Evolutionary conservation across 2,888 invertebrate species (phyloP), one percentile per base, ranked within the genome.

Genomic region (Orchesellides sinensis): DNA sequence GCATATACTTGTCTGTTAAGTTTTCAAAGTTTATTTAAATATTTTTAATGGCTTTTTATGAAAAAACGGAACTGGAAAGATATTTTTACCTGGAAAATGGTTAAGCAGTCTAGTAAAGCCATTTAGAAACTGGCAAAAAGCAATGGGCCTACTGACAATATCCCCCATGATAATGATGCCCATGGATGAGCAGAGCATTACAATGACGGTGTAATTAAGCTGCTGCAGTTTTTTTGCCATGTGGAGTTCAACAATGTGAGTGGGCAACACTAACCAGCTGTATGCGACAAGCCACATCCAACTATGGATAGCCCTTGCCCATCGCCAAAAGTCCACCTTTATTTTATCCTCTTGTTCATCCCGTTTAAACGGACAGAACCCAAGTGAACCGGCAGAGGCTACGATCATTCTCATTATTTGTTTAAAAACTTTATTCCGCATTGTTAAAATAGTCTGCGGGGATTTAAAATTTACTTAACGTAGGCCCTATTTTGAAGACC

Each of bases 1-100:
- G 27, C 68, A 68, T 68, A 21, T 68, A 68, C 14, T 68, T 68
- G 2, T 52, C 68, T 68, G 12, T 52, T 10, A 17, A 10, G 49
- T 10, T 17, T 17, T 6, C 56, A 56, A 23, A n/a, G n/a, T n/a
- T n/a, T 17, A 56, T 19, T 3, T 56, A 21, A 21, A 21, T 23
- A 56, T 56, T 56, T 21, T 21, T 10, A 32, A 2, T 45, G 65
- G 21, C 1, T 32, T 35, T 14, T 21, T 8, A 29, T 63, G 23
- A 61, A 61, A 56, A 10, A 23, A 1, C 1, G 17, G 10, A 61
- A 32, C 25, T 45, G 8, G 14, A 65, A 35, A 1, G 21, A 27
- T 32, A 27, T 70, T 40, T 40, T 69, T 70, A 77, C 77, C 77
- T 77, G 77, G 45, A 49, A 77, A 77, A 3, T 17, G 40, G 25